These are phyloP conservation scores for honey bee (Apis mellifera) DNA, from an alignment of 1,140 invertebrate species.

Conservation along the genomic window DNA sequence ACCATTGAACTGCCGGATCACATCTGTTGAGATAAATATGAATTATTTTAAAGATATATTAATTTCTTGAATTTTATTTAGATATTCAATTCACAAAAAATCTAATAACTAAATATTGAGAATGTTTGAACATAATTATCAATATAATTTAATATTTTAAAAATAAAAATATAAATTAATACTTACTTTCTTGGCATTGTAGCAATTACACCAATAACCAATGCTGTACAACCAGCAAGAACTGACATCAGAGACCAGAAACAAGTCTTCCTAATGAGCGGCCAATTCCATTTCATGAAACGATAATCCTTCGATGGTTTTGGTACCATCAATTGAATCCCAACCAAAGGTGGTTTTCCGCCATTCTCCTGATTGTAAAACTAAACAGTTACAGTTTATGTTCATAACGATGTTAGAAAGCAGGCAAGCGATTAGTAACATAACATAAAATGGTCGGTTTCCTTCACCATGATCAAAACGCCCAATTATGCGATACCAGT, in stretches of 20 bases:
- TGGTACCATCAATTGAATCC: constrained; percentile 82
- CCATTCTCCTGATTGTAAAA: constrained; percentile 83
- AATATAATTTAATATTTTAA: too few relatives aligned
- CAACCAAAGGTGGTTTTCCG: constrained; percentile 80
- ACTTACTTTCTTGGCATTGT: constrained; percentile 86
- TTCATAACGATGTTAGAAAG: constrained; percentile 62
- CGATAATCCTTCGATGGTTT: constrained; percentile 83
- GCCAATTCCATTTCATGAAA: constrained; percentile 92
- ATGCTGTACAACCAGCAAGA: constrained; percentile 85
- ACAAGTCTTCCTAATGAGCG: constrained; percentile 86
- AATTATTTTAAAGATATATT: too few relatives aligned
- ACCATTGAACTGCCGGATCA: constrained; percentile 85
- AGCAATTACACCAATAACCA: constrained; percentile 87
- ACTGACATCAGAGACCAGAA: constrained; percentile 87
- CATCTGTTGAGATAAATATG: constrained; percentile 62
- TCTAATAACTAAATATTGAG: background rate
- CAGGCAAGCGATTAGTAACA: constrained; percentile 61
- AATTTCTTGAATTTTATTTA: background rate
- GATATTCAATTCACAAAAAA: background rate
- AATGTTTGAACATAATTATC: too few relatives aligned
- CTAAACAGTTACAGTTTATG: constrained; percentile 69
- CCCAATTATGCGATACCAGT: background rate
- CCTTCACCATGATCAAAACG: background rate
- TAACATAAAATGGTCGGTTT: background rate
- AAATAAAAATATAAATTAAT: background rate